Evolutionary conservation across 2,797 vertebrate species (phyloP).

Genomic region (Salarias fasciatus): DNA sequence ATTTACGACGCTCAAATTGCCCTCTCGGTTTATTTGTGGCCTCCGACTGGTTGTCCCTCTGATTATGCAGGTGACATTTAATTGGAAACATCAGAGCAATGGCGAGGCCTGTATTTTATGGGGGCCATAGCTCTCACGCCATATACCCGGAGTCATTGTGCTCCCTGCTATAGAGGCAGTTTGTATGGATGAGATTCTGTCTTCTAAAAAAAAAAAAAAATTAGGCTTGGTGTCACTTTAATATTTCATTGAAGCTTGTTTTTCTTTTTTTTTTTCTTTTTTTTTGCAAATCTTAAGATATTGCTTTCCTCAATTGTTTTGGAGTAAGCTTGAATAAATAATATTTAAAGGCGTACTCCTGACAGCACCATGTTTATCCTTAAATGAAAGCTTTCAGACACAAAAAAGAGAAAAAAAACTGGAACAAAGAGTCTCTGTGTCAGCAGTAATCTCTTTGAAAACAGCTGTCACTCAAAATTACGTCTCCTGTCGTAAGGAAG

Average conservation of each 20-base stretch:
- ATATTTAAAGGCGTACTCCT: conserved; percentile 23
- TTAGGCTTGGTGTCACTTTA: conserved; percentile 18
- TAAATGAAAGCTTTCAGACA: conserved; percentile 30
- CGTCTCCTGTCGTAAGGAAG: conserved; percentile 15
- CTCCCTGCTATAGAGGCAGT: conserved; percentile 13
- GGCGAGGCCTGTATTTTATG: conserved; percentile 58
- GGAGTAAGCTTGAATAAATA: conserved; percentile 34
- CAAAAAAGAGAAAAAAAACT: conserved; percentile 15
- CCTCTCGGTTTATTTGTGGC: conserved; percentile 72
- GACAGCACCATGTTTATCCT: conserved; percentile 48
- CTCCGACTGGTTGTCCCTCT: conserved; percentile 66
- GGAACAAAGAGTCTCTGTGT: conserved; percentile 33
- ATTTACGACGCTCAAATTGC: conserved; percentile 76
- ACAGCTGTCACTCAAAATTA: conserved; percentile 44
- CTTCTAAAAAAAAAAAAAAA: conserved; percentile 13
- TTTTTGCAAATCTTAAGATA: conserved; percentile 26
- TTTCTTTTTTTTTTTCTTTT: conserved; percentile 37
- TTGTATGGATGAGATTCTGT: conserved; percentile 18
- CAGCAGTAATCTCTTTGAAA: conserved; percentile 34
- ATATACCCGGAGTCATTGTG: conserved; percentile 45
- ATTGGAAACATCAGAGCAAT: conserved; percentile 67
- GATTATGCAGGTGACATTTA: conserved; percentile 80
- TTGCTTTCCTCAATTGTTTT: conserved; percentile 36
- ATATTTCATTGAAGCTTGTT: conserved; percentile 34
- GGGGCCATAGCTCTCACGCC: conserved; percentile 70